Evolutionary conservation across 2,113 vertebrate species (phyloP).

Genomic region (Regulus satrapa): DNA sequence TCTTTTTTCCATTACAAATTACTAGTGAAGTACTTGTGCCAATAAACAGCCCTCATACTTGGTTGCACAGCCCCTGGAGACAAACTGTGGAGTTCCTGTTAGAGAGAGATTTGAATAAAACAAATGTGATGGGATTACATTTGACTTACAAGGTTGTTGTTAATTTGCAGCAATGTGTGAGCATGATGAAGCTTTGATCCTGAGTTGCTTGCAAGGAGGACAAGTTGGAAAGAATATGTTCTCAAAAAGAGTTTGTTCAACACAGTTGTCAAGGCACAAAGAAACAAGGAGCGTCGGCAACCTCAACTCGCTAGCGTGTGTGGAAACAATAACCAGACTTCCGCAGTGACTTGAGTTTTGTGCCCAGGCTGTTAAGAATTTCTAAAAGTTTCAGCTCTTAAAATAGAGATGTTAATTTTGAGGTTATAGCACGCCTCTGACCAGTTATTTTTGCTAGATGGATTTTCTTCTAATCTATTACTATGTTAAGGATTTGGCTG

Average conservation of each 20-base stretch:
- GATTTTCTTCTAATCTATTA: background rate
- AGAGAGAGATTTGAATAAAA: background rate
- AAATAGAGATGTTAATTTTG: background rate
- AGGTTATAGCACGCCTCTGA: background rate
- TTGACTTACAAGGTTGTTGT: background rate
- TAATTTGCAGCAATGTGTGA: background rate
- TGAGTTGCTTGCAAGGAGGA: background rate
- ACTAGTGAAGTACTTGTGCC: background rate
- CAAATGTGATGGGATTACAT: background rate
- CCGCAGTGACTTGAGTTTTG: background rate
- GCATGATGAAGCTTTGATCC: background rate
- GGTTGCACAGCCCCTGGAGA: background rate
- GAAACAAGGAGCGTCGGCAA: background rate
- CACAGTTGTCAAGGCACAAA: background rate
- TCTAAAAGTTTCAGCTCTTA: background rate
- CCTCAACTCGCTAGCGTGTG: fast-evolving
- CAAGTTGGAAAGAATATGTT: background rate
- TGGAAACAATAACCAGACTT: background rate
- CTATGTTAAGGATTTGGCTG: background rate
- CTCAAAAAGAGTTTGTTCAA: background rate
- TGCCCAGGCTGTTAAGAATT: background rate
- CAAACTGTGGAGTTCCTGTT: background rate
- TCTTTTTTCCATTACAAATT: background rate
- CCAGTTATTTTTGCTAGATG: background rate
- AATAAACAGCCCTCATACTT: background rate